Conservation (phyloP, 2,113 vertebrate species). For the Poeciliopsis prolifica region DNA sequence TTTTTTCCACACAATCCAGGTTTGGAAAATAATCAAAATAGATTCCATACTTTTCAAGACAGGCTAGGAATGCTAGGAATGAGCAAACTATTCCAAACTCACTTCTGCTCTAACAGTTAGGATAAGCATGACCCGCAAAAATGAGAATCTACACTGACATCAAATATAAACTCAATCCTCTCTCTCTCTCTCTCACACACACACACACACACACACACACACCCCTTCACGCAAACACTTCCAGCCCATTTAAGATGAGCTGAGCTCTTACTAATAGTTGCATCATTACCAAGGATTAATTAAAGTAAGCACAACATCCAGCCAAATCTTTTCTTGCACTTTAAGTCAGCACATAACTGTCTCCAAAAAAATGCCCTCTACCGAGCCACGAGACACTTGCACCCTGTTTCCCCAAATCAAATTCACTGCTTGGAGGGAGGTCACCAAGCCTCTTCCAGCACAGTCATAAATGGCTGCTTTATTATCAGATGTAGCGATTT, state of each 20-base stretch:
- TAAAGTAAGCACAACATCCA: slow-evolving; percentile 74
- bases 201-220: background rate
- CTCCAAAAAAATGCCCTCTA: slow-evolving; percentile 25
- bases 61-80: background rate
- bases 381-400: slow-evolving; percentile 9
- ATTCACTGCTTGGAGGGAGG: slow-evolving; percentile 34
- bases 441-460: slow-evolving; percentile 27
- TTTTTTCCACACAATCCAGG: too few species aligned
- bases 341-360: slow-evolving; percentile 30
- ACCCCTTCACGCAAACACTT: slow-evolving; percentile 31
- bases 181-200: background rate
- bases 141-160: slow-evolving; percentile 24
- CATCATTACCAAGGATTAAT: slow-evolving; percentile 85
- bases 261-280: slow-evolving; percentile 81
- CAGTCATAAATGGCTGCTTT: slow-evolving; percentile 42
- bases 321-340: slow-evolving; percentile 61
- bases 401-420: slow-evolving; percentile 32
- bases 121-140: background rate
- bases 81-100: background rate
- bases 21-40: background rate
- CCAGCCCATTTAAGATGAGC: slow-evolving; percentile 64
- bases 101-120: background rate
- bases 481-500: slow-evolving; percentile 40
- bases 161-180: background rate
- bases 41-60: background rate